These are phyloP conservation scores for Pituophis catenifer DNA, from an alignment of 2,113 vertebrate genomes.

Conservation along the genomic window DNA sequence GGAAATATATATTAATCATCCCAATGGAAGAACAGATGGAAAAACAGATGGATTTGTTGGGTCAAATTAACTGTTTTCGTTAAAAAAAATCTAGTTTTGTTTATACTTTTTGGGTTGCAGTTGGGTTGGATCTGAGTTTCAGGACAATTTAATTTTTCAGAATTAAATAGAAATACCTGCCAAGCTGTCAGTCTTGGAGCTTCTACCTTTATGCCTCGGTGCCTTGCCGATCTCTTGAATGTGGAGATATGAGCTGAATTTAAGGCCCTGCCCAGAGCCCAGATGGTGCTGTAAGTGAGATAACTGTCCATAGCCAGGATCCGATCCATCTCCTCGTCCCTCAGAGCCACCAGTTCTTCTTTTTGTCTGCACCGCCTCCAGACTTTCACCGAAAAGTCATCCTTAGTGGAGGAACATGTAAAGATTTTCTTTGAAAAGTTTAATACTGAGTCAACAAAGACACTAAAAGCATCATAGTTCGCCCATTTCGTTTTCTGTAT, in stretches of 20 bases:
- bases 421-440: background rate
- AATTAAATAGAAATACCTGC: background rate
- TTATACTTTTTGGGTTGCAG: too few relatives aligned
- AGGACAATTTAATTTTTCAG: too few relatives aligned
- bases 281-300: background rate
- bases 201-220: background rate
- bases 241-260: background rate
- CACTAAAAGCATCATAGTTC: background rate
- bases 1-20: too few relatives aligned
- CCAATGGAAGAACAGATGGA: too few relatives aligned
- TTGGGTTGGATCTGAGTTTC: too few relatives aligned
- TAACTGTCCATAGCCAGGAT: background rate
- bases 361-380: background rate
- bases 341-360: background rate
- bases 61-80: too few relatives aligned
- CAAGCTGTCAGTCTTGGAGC: background rate
- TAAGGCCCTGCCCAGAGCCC: background rate
- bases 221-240: background rate
- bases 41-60: too few relatives aligned
- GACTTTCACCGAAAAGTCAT: background rate
- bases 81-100: too few relatives aligned
- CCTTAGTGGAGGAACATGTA: background rate
- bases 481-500: background rate
- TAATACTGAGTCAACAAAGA: background rate
- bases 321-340: background rate